Base-by-base conservation (phyloP, 1,140 invertebrate species). In the Ceratosolen fusciceps region DNA sequence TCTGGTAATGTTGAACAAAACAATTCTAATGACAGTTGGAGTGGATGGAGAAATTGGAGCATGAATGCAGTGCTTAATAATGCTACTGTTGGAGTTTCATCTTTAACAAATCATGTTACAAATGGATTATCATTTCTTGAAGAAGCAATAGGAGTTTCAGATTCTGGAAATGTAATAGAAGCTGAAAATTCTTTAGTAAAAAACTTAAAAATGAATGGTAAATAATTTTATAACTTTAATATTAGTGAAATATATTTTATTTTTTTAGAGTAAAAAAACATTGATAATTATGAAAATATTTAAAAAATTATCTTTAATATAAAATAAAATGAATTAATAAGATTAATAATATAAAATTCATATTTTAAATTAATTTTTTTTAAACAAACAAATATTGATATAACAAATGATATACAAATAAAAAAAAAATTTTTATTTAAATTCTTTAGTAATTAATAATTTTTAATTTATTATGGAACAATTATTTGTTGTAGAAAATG, bases 111-210 rank as follows among this genome's bases (percentile, higher is more conserved):
- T 82, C 95, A 96, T 86, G 94, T 97, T 16, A 94, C 93, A 80
- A 95, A 95, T 83, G 94, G 95, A 26, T 86, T 96, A 14, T 92
- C 93, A 62, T 94, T 96, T 19, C 87, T 97, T 77, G 95, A 96
- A 89, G 93, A 93, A 65, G 92, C 93, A 52, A 94, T 97, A 62
- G 95, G 95, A 34, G 93, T 93, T 10, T 94, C 95, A 31, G 92
- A 95, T 85, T 95, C 95, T 21, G 93, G 94, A 86, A 93, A 96
- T 85, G 84, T 96, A 67, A 95, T 93, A 1, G 90, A 91, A 82
- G 87, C 49, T 70, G 82, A 86, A 77, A 49, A 39, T 34, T 54
- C 71, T 72, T 31, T 60, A 87, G 37, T 86, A 91, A 85, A 87
- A 88, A 76, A 82, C 83, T 72, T 75, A 65, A 71, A 47, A 81